A percentile compares a stretch with the other conserved stretches of the same genome.
These are phyloP conservation scores for Leptinotarsa juncta DNA, from an alignment of 2,888 invertebrate genomes.

Conservation along the genomic window DNA sequence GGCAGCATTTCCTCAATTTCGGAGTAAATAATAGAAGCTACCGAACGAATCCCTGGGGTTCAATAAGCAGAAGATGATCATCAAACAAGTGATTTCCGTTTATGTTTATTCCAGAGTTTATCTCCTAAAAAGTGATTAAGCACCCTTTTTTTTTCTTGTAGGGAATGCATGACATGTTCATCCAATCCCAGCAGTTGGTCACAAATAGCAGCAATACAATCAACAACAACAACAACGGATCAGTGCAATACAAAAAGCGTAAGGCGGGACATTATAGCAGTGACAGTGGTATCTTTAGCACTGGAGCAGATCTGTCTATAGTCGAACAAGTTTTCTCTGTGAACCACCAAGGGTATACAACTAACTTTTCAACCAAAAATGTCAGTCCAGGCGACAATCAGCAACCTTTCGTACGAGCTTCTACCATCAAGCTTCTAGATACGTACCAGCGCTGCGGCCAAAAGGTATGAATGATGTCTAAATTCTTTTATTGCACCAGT, in stretches of 20 bases:
- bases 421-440: conserved; percentile 76
- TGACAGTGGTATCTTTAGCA: conserved; percentile 40
- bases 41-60: too few species aligned
- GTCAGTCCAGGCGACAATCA: conserved; percentile 61
- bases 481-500: too few species aligned
- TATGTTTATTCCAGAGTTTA: too few species aligned
- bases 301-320: conserved; percentile 61
- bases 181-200: conserved; percentile 72
- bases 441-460: conserved; percentile 75
- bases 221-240: conserved; percentile 63
- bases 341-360: conserved; percentile 34
- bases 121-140: conserved; percentile 42
- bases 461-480: conserved; percentile 66
- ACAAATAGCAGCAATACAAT: conserved; percentile 68
- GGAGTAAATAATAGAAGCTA: too few species aligned
- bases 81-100: too few species aligned
- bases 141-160: conserved; percentile 64
- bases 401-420: conserved; percentile 74
- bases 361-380: conserved; percentile 47
- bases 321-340: conserved; percentile 47
- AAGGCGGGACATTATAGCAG: conserved; percentile 59
- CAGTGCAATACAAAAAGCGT: conserved; percentile 61
- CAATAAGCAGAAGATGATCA: too few species aligned
- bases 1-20: too few species aligned
- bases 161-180: conserved; percentile 92